Conservation (phyloP, 2,888 invertebrate species). For the Candidula unifasciata region DNA sequence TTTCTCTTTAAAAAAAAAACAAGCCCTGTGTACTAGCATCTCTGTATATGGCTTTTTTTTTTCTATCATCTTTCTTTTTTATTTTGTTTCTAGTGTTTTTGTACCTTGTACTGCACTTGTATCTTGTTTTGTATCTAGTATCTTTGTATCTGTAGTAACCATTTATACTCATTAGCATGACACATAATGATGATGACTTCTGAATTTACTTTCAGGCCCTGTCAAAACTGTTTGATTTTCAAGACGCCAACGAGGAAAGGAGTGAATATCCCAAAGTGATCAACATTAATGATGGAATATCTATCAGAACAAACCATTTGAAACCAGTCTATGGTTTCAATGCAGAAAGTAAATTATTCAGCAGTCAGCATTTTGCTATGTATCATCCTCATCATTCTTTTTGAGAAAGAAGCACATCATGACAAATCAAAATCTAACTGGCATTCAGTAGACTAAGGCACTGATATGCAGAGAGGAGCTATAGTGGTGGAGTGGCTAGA, state of each 20-base stretch:
- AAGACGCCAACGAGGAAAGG: constrained; percentile 62
- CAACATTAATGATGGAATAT: constrained; percentile 71
- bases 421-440: no score
- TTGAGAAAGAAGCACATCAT: no score
- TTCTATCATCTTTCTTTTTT: no score
- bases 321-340: constrained; percentile 69
- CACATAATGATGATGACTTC: neutral
- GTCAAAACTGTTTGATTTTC: constrained; percentile 66
- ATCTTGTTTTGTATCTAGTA: neutral
- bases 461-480: no score
- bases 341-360: constrained; percentile 60
- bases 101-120: neutral
- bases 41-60: no score
- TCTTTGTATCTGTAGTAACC: neutral
- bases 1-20: no score
- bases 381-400: no score
- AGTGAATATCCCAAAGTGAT: constrained; percentile 70
- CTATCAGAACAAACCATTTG: constrained; percentile 70
- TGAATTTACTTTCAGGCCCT: constrained; percentile 57
- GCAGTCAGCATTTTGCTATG: neutral
- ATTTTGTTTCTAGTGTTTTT: neutral
- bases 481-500: no score
- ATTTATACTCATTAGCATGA: no score
- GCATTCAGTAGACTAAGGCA: no score
- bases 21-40: no score